phyloP scores from a whole-genome alignment of 2,113 vertebrate species.

The Lepidothrix coronata region DNA sequence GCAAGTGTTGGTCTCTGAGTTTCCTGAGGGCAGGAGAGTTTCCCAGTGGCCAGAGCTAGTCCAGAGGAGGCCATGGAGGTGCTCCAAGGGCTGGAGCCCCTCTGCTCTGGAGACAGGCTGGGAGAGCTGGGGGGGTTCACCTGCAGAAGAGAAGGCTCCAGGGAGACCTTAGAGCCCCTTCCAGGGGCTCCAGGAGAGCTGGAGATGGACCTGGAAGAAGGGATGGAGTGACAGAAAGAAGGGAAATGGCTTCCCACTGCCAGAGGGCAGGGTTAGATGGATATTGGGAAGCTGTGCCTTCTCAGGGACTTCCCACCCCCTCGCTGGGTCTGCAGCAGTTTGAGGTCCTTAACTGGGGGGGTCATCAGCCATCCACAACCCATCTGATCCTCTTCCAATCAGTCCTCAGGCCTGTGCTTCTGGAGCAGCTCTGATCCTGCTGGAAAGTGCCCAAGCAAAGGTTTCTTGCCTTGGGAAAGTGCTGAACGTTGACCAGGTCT shows the following conservation, averaged over 20 bases:
- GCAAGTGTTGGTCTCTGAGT: background rate
- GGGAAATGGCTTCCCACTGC: background rate
- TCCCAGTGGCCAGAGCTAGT: background rate
- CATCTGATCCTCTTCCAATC: fast-evolving
- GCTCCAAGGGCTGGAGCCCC: background rate
- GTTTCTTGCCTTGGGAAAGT: background rate
- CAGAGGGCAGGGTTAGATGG: background rate
- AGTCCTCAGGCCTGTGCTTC: background rate
- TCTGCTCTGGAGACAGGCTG: background rate
- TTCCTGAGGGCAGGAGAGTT: background rate
- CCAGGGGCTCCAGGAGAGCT: background rate
- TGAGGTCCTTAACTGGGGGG: fast-evolving
- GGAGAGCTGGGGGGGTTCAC: fast-evolving
- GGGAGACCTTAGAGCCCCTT: background rate
- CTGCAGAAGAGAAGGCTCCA: background rate
- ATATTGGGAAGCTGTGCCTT: fast-evolving
- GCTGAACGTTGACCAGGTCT: fast-evolving
- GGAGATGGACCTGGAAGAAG: background rate
- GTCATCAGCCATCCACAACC: background rate
- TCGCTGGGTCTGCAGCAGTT: background rate
- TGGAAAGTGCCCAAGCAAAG: background rate
- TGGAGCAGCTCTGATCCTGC: background rate
- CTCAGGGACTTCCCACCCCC: background rate
- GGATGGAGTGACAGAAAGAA: background rate
- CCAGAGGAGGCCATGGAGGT: fast-evolving